phyloP scores from a whole-genome alignment of 1,140 invertebrate genomes.

The Stegodyphus dumicola region DNA sequence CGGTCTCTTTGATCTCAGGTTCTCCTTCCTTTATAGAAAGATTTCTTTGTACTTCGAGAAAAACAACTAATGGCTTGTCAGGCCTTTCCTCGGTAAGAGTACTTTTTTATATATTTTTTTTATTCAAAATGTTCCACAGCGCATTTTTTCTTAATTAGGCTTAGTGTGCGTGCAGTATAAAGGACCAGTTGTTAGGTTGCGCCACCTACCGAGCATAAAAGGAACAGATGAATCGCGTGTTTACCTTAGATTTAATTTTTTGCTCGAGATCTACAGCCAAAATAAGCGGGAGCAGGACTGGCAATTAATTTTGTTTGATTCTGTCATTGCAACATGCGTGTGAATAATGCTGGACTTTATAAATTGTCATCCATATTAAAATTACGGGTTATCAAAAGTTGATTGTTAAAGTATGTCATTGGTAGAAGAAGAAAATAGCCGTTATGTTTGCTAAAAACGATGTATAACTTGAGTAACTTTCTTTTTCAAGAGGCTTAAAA shows the following conservation, averaged over 20 bases:
- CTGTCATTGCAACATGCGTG: too few relatives aligned
- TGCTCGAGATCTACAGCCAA: too few relatives aligned
- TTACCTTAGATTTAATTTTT: background rate
- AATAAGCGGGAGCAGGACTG: too few relatives aligned
- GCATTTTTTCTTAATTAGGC: conserved; percentile 27
- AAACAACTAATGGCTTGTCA: conserved; percentile 37
- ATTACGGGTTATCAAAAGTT: too few relatives aligned
- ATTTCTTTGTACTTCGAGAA: conserved; percentile 27
- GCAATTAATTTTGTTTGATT: too few relatives aligned
- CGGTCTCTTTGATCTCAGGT: conserved; percentile 13
- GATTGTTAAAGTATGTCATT: too few relatives aligned
- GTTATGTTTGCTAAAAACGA: too few relatives aligned
- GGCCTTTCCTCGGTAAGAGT: background rate
- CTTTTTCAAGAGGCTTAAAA: too few relatives aligned
- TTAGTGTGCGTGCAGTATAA: conserved; percentile 6
- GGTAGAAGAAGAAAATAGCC: too few relatives aligned
- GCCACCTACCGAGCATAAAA: conserved; percentile 8
- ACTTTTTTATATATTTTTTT: conserved; percentile 3
- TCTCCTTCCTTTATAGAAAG: conserved; percentile 11
- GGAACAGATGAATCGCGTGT: background rate
- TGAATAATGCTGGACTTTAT: too few relatives aligned
- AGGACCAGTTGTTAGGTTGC: background rate
- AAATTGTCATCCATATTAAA: too few relatives aligned
- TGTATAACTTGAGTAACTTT: too few relatives aligned
- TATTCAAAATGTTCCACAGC: background rate